A percentile compares a stretch with the other conserved stretches of the same genome.
phyloP scores from a whole-genome alignment of 2,113 vertebrate species.

The Sebastes schlegelii region DNA sequence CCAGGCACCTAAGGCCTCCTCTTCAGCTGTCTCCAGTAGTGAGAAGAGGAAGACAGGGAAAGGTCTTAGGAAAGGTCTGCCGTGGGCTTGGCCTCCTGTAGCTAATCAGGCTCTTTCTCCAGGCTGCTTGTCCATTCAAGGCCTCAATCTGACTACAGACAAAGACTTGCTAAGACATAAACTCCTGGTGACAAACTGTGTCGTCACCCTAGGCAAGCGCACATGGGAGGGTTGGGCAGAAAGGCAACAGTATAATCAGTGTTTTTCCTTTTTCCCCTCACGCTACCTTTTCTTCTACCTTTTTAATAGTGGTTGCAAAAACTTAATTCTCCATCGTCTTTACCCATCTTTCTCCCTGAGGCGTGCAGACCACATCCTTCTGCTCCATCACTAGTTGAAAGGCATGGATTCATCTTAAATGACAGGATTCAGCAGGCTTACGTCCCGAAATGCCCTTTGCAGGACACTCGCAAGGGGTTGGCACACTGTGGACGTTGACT shows the following conservation, averaged over 20 bases:
- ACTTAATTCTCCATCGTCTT: background rate
- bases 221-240: conserved; percentile 14
- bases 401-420: conserved; percentile 38
- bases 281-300: conserved; percentile 1
- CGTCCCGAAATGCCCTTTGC: conserved; percentile 33
- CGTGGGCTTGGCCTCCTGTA: conserved; percentile 54
- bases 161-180: conserved; percentile 53
- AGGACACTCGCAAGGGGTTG: conserved; percentile 25
- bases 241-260: conserved; percentile 8
- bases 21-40: conserved; percentile 43
- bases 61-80: conserved; percentile 64
- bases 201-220: conserved; percentile 16
- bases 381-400: conserved; percentile 8
- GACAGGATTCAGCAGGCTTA: conserved; percentile 46
- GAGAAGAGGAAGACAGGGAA: conserved; percentile 35
- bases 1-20: conserved; percentile 29
- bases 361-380: conserved; percentile 13
- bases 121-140: conserved; percentile 47
- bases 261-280: background rate
- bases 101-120: conserved; percentile 62
- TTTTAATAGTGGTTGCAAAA: background rate
- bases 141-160: conserved; percentile 43
- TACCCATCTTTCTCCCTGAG: background rate
- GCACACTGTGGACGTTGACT: conserved; percentile 5
- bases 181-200: conserved; percentile 55